Conservation (phyloP, 2,113 vertebrate genomes). For the Bothrops jararaca region DNA sequence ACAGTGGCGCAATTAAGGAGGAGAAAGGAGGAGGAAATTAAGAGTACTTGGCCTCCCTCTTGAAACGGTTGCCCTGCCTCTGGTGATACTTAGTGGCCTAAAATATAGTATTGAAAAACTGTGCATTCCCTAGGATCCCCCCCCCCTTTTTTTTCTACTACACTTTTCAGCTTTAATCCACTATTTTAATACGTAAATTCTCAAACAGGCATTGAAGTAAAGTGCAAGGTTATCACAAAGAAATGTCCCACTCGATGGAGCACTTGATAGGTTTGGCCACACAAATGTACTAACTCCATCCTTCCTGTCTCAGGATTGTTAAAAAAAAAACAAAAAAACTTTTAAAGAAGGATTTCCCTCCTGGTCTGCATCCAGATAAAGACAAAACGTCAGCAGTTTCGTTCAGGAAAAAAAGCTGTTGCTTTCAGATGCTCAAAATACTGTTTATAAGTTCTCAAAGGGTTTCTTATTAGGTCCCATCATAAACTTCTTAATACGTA, state of each 20-base stretch:
- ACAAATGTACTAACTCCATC: not conserved
- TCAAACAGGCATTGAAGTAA: not conserved
- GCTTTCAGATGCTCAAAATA: not conserved
- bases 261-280: not conserved
- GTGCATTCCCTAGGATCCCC: not conserved
- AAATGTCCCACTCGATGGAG: not conserved
- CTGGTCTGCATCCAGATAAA: slow-evolving; percentile 7
- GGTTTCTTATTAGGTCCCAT: not conserved
- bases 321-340: not conserved
- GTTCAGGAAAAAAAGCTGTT: not conserved
- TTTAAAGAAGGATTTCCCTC: slow-evolving; percentile 16
- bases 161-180: not conserved
- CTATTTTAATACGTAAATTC: not conserved
- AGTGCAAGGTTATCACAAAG: not conserved
- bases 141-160: not conserved
- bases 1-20: not conserved
- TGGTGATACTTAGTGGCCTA: not conserved
- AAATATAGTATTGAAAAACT: not conserved
- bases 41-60: not conserved
- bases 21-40: not conserved
- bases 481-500: not conserved
- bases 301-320: not conserved
- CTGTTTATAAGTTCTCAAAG: not conserved
- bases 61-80: not conserved
- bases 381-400: not conserved